These are phyloP conservation scores for Bufotes viridis DNA, from an alignment of 2,797 vertebrate genomes.

Conservation along the genomic window DNA sequence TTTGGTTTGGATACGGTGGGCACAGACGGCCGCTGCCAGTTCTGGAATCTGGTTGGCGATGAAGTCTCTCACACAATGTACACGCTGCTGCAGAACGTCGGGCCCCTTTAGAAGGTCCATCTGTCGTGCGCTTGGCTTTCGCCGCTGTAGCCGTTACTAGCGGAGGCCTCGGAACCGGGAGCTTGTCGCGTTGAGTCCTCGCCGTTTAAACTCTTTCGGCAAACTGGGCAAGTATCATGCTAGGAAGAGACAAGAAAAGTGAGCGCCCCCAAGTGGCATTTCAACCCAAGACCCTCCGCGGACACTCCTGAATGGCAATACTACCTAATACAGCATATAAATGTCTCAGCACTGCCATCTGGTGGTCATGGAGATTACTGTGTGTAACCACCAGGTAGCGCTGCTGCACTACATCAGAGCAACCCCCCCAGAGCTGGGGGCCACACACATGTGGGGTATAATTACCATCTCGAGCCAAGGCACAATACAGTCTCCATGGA, in stretches of 20 bases:
- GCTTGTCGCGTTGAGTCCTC: slow-evolving; percentile 87
- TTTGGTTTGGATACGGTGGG: background rate
- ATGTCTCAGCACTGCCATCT: too few relatives aligned
- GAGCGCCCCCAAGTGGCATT: background rate
- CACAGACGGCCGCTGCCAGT: background rate
- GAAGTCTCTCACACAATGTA: slow-evolving; percentile 62
- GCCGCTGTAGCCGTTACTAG: slow-evolving; percentile 80
- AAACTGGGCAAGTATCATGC: slow-evolving; percentile 97
- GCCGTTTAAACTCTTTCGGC: slow-evolving; percentile 93
- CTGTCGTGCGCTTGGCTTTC: slow-evolving; percentile 88
- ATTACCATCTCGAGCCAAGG: slow-evolving; percentile 97
- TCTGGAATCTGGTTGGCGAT: background rate
- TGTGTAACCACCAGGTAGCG: background rate
- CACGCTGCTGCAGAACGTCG: slow-evolving; percentile 59
- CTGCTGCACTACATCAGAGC: background rate
- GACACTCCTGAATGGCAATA: too few relatives aligned
- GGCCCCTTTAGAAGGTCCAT: slow-evolving; percentile 86
- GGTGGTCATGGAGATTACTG: background rate
- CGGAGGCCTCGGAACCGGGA: slow-evolving; percentile 74
- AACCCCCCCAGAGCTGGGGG: too few relatives aligned
- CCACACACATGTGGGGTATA: background rate
- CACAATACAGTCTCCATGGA: slow-evolving; percentile 97
- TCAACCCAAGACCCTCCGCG: too few relatives aligned
- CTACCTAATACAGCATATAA: too few relatives aligned
- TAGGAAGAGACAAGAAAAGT: slow-evolving; percentile 66